Percentiles rank a stretch among this genome's conserved stretches.
These are phyloP conservation scores for Leptoclinus maculatus DNA, from an alignment of 2,797 vertebrate genomes.

Conservation along the genomic window DNA sequence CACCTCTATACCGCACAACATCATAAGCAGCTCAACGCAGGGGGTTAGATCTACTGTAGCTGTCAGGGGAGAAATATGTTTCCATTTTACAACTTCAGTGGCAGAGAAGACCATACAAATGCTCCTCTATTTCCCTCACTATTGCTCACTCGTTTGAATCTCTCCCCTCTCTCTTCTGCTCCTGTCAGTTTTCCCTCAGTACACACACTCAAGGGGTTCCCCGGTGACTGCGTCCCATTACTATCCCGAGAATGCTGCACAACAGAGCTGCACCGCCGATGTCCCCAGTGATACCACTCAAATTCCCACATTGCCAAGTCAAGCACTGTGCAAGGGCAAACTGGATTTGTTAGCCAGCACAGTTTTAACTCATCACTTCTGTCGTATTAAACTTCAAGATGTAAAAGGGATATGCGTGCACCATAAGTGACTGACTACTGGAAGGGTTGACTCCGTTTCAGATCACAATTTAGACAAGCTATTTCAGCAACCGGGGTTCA, in stretches of 20 bases:
- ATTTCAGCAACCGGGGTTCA: neutral
- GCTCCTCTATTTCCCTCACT: constrained; percentile 64
- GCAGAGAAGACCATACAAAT: constrained; percentile 69
- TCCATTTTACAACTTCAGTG: constrained; percentile 79
- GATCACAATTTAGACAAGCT: neutral
- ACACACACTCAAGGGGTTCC: constrained; percentile 63
- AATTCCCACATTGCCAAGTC: constrained; percentile 33
- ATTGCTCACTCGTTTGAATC: constrained; percentile 73
- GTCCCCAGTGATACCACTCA: constrained; percentile 46
- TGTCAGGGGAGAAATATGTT: constrained; percentile 79
- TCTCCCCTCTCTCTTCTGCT: constrained; percentile 52
- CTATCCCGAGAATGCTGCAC: constrained; percentile 70
- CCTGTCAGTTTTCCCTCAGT: constrained; percentile 75
- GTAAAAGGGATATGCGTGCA: neutral
- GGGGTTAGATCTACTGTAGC: constrained; percentile 70
- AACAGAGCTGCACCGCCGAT: constrained; percentile 57
- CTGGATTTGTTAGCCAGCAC: constrained; percentile 26
- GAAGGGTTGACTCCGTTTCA: neutral
- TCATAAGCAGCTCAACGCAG: constrained; percentile 76
- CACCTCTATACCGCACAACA: constrained; percentile 74
- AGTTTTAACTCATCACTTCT: constrained; percentile 4
- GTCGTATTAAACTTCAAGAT: neutral
- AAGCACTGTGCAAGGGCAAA: constrained; percentile 22
- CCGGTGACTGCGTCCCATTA: constrained; percentile 77
- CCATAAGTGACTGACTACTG: neutral